Evolutionary conservation across 1,140 invertebrate genomes (phyloP).

Genomic region (Calosoma granatense): DNA sequence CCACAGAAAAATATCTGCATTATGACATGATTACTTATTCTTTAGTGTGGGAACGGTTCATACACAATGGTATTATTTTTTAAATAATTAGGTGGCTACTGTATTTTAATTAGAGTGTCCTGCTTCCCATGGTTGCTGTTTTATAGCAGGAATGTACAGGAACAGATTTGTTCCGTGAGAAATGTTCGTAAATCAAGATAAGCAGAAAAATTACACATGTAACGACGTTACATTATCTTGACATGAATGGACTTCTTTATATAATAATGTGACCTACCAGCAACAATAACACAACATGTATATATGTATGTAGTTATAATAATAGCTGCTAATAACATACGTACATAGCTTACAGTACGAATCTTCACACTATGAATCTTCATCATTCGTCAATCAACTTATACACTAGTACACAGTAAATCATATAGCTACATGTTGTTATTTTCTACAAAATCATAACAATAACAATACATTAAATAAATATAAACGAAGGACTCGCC

Average conservation of each 20-base stretch:
- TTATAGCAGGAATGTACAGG: neutral
- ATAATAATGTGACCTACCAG: neutral
- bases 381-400: neutral
- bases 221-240: neutral
- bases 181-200: neutral
- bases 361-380: neutral
- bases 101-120: slow-evolving; percentile 31
- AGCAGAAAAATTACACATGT: neutral
- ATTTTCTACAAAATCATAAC: neutral
- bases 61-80: slow-evolving; percentile 29
- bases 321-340: neutral
- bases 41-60: slow-evolving; percentile 15
- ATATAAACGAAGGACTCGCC: neutral
- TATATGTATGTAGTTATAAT: neutral
- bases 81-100: slow-evolving; percentile 28
- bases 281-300: neutral
- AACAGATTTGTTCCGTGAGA: slow-evolving; percentile 7
- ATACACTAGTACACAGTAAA: too few relatives aligned
- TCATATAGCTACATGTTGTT: neutral
- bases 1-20: slow-evolving; percentile 16
- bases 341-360: neutral
- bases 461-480: neutral
- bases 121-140: slow-evolving; percentile 21
- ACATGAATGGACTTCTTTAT: neutral
- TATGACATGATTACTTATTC: slow-evolving; percentile 14